Evolutionary conservation across 2,113 vertebrate species (phyloP), one percentile per base, ranked within the genome.

Genomic region (Hydrolagus affinis): DNA sequence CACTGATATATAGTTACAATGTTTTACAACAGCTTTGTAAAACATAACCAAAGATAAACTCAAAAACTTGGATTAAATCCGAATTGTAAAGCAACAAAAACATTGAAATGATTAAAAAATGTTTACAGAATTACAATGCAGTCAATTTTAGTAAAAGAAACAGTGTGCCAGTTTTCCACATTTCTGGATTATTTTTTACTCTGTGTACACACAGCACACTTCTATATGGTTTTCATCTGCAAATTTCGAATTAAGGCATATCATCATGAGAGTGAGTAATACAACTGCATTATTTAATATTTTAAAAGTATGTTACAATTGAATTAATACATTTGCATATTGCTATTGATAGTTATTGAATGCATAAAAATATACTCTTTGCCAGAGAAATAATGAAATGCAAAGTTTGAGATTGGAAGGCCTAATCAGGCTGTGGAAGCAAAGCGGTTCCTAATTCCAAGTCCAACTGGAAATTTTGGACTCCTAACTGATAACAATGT

Each of bases 21-120:
- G 66, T 23, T 83, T 68, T 64, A 32, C 62, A 32, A 17, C 62
- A 83, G 60, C 66, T 62, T 32, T 66, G 78, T 11, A 83, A 83
- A 62, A 66, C 25, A 68, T 62, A 66, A 28, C 60, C 19, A 25
- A 83, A 68, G 62, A 83, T 66, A 68, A 83, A 66, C 30, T 28
- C 44, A 75, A 12, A 19, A 75, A 56, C 4, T 75, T 68, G 32
- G 64, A 60, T 28, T 32, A 83, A 44, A 83, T 83, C 78, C 64
- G 66, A 60, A 83, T 83, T 66, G 28, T 83, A 83, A 83, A 83
- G 78, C 25, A 83, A 83, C 0, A 3, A 17, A n/a, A 60, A 83
- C 28, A 83, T 32, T 83, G 78, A 68, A 83, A 83, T 83, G 78
- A 83, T 83, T 83, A 83, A 83, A 75, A n/a, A 83, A 66, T 68